Percentiles rank a stretch among this genome's conserved stretches.
phyloP scores from a whole-genome alignment of 1,140 invertebrate genomes.

The Doryteuthis pealeii region DNA sequence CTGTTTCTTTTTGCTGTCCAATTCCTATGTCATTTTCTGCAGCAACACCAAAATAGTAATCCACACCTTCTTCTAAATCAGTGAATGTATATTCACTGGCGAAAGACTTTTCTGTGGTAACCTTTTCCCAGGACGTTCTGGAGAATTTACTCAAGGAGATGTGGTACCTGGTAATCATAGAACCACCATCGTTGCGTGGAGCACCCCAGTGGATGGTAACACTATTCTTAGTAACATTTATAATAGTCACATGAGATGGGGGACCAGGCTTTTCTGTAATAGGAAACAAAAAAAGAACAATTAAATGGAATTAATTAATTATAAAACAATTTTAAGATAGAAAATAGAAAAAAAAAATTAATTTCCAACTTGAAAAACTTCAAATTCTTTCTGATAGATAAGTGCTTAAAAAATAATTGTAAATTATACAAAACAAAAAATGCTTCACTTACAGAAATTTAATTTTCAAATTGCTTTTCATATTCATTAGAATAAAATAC shows the following conservation, averaged over 20 bases:
- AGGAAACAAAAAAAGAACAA: conserved; percentile 59
- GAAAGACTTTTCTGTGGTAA: conserved; percentile 78
- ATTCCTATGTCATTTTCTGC: conserved; percentile 91
- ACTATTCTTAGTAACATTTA: conserved; percentile 90
- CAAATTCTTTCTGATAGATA: no score
- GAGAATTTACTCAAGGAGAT: conserved; percentile 79
- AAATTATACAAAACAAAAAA: no score
- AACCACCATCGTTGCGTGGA: conserved; percentile 82
- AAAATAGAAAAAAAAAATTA: no score
- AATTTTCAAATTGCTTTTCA: no score
- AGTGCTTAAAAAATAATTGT: no score
- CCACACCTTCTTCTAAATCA: conserved; percentile 85
- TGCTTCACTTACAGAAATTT: no score
- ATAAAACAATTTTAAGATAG: background rate
- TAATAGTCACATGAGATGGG: conserved; percentile 70
- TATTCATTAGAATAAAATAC: no score
- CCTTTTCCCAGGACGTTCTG: conserved; percentile 74
- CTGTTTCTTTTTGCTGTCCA: conserved; percentile 87
- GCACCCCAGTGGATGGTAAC: conserved; percentile 86
- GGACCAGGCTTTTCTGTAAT: conserved; percentile 76
- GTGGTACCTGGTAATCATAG: conserved; percentile 91
- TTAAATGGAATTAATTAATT: conserved; percentile 1
- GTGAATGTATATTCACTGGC: conserved; percentile 80
- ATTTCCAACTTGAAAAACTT: no score
- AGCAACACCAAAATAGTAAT: conserved; percentile 92